phyloP scores from a whole-genome alignment of 2,797 vertebrate genomes.

The Pampus argenteus region DNA sequence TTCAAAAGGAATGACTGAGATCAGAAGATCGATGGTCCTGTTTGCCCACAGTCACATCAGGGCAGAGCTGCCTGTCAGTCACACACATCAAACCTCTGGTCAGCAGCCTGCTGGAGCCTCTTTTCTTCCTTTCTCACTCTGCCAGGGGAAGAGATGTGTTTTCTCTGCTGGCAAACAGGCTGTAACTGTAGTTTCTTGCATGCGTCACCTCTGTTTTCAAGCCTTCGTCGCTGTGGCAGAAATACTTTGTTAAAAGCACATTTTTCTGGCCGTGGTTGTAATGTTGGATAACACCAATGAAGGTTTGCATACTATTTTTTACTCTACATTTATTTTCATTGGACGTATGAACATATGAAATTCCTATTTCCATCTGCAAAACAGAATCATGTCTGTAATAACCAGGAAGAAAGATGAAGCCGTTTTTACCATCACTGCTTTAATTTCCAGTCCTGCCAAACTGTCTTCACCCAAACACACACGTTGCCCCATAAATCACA shows the following conservation, averaged over 20 bases:
- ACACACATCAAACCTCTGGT: slow-evolving; percentile 25
- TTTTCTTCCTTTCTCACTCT: slow-evolving; percentile 39
- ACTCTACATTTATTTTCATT: slow-evolving; percentile 1
- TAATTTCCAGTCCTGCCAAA: slow-evolving; percentile 32
- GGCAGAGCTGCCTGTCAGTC: slow-evolving; percentile 29
- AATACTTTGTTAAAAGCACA: slow-evolving; percentile 20
- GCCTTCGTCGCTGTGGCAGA: slow-evolving; percentile 37
- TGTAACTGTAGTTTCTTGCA: slow-evolving; percentile 28
- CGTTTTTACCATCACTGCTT: slow-evolving; percentile 15
- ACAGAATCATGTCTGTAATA: slow-evolving; percentile 7
- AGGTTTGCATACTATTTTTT: slow-evolving; percentile 14
- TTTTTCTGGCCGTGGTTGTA: slow-evolving; percentile 50
- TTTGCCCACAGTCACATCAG: slow-evolving; percentile 32
- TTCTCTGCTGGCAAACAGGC: slow-evolving; percentile 45
- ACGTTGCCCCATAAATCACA: slow-evolving; percentile 44
- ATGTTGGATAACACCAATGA: no score
- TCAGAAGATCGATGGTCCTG: slow-evolving; percentile 23
- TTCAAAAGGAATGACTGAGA: neutral
- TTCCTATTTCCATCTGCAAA: slow-evolving; percentile 2
- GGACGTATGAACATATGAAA: neutral
- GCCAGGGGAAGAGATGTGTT: slow-evolving; percentile 44
- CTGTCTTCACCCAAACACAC: slow-evolving; percentile 40
- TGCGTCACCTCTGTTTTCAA: slow-evolving; percentile 50
- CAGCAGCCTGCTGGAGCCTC: slow-evolving; percentile 25
- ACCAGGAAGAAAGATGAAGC: slow-evolving; percentile 14